Evolutionary conservation across 2,888 invertebrate genomes (phyloP), one percentile per base, ranked within the genome.

Genomic region (Spodoptera picta): DNA sequence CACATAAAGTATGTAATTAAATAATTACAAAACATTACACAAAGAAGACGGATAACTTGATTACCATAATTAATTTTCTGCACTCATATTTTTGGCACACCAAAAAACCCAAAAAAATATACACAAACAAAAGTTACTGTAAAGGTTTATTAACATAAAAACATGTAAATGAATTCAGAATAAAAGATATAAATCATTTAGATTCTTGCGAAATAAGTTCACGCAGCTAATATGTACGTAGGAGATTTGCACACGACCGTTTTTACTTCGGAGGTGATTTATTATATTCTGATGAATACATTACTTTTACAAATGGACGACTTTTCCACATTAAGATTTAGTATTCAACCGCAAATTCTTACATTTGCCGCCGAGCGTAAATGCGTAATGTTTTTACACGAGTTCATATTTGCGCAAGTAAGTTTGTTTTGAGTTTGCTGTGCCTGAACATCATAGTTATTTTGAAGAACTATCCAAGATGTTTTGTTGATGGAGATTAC

Each of bases 111-210:
- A 58, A 47, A 45, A 75, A 71, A 73, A 56, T 44, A 60, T 44
- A 60, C 36, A 51, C 43, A 65, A 65, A 57, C 51, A 52, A 56
- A 61, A 24, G 59, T 11, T 62, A 43, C 48, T 50, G 47, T 61
- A 73, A 74, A 60, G 58, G 45, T 72, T 62, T 65, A 73, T 73
- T 65, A 73, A 67, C 61, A 73, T 69, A 79, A 64, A 44, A 70
- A 65, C 74, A 77, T 79, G 80, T 73, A 77, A 73, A 79, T 74
- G 66, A 79, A 77, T 66, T 73, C 74, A 52, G 65, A 67, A 70
- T 67, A 77, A 74, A 61, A 73, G 60, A 69, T 79, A 77, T 79
- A 78, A 78, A 78, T 78, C 70, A 78, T 77, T 69, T 69, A 75
- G 60, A 71, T 79, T 71, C 70, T 60, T 58, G 62, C 65, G 43